phyloP scores from a whole-genome alignment of 2,888 invertebrate species.

The Athalia circularis region DNA sequence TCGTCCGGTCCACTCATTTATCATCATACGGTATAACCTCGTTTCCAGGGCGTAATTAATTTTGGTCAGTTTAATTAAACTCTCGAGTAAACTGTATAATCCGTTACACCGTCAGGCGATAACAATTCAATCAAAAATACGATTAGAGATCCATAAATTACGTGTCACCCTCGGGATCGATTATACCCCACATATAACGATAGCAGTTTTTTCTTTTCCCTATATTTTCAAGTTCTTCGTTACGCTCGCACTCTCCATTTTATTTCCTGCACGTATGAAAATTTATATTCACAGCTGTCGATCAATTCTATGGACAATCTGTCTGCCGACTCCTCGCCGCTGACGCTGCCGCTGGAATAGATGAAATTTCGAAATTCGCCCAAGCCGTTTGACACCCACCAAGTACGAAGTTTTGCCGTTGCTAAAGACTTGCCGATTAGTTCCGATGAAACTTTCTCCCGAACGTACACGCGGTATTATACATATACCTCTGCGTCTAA shows the following conservation, averaged over 20 bases:
- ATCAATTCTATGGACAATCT: slow-evolving; percentile 28
- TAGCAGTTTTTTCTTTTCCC: background rate
- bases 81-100: slow-evolving; percentile 30
- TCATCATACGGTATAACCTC: slow-evolving; percentile 38
- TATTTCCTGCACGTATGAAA: no score
- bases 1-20: slow-evolving; percentile 42
- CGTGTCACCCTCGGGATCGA: background rate
- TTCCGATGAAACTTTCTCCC: slow-evolving; percentile 12
- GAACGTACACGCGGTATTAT: background rate
- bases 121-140: slow-evolving; percentile 37
- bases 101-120: slow-evolving; percentile 26
- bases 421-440: slow-evolving; percentile 38
- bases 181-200: background rate
- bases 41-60: slow-evolving; percentile 46
- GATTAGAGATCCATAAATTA: slow-evolving; percentile 21
- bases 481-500: background rate
- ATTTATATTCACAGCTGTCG: slow-evolving; percentile 9
- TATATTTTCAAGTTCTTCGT: background rate
- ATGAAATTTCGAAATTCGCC: slow-evolving; percentile 30
- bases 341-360: background rate
- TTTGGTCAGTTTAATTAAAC: slow-evolving; percentile 49
- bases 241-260: no score
- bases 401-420: slow-evolving; percentile 32
- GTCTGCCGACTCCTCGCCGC: background rate
- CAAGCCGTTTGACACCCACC: slow-evolving; percentile 24